Evolutionary conservation across 1,140 invertebrate species (phyloP), one percentile per base, ranked within the genome.

Genomic region (Nebria ingens): DNA sequence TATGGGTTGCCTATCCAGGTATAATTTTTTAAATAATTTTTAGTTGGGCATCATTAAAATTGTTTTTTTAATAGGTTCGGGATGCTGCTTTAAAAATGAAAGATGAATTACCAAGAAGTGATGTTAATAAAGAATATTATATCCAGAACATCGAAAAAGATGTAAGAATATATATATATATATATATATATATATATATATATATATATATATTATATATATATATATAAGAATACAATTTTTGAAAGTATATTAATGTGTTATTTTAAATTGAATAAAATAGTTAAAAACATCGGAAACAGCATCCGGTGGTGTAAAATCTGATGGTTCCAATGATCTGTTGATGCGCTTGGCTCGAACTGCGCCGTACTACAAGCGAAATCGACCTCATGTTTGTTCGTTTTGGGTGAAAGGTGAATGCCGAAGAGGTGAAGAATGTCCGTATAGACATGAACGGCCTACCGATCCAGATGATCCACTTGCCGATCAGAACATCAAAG

Each of bases 341-440:
- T 70, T 99, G 12, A 81, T 95, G 67, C 93, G 97, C 66, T 75
- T 99, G 58, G 97, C 97, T 2, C 78, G 97, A 34, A 98, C 94
- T 13, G 91, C 93, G 34, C 97, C 97, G 0, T 99, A 99, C 71
- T 99, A 99, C 67, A 98, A 99, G 68, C 76, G 97, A 51, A 99
- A 99, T 68, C 78, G 94, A 61, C 96, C 97, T 0, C 97, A 99
- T 71, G 97, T 99, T 45, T 99, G 97, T 73, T 98, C 95, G 0
- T 99, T 99, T 72, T 99, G 96, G 93, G 96, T 99, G 0, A 99
- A 99, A 76, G 97, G 97, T 1, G 97, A 99, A 72, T 99, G 97
- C 71, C 89, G 96, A 67, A 78, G 97, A 72, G 97, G 97, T 13
- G 97, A 99, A 75, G 97, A 99, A 69, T 99, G 97, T 76, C 97